phyloP scores from a whole-genome alignment of 2,113 vertebrate genomes.

The Megaceryle torquata region DNA sequence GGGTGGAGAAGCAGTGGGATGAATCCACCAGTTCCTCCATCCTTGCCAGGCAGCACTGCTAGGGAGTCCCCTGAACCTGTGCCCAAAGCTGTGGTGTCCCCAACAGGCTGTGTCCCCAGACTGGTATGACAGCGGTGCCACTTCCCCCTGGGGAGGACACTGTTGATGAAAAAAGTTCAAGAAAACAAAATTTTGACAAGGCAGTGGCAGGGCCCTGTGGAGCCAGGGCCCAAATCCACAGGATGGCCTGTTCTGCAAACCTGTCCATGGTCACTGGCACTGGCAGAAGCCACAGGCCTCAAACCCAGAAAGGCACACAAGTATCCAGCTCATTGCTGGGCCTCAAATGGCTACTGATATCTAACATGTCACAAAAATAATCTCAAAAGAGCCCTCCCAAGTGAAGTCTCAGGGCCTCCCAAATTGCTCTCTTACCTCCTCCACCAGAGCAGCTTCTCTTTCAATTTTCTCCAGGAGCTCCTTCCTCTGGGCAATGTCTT shows the following conservation, averaged over 20 bases:
- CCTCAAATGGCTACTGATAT: neutral
- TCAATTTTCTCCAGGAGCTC: conserved; percentile 73
- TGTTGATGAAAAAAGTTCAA: neutral
- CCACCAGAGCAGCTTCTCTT: conserved; percentile 63
- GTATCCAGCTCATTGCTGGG: neutral
- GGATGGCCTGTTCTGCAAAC: neutral
- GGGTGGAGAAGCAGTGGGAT: neutral
- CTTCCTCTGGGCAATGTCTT: conserved; percentile 65
- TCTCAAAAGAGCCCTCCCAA: neutral
- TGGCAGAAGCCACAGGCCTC: neutral
- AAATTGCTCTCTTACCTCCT: conserved; percentile 62
- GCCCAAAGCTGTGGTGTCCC: neutral
- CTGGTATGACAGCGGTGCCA: neutral
- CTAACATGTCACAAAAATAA: neutral
- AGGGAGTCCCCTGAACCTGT: neutral
- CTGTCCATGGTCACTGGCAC: neutral
- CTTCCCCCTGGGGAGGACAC: neutral
- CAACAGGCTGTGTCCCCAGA: neutral
- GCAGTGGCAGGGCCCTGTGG: neutral
- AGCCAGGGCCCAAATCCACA: neutral
- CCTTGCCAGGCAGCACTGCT: neutral
- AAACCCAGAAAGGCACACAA: neutral
- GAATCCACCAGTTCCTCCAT: neutral
- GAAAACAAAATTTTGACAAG: neutral
- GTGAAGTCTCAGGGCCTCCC: neutral